Conservation (phyloP, 2,888 invertebrate genomes). For the Idaea dimidiata region DNA sequence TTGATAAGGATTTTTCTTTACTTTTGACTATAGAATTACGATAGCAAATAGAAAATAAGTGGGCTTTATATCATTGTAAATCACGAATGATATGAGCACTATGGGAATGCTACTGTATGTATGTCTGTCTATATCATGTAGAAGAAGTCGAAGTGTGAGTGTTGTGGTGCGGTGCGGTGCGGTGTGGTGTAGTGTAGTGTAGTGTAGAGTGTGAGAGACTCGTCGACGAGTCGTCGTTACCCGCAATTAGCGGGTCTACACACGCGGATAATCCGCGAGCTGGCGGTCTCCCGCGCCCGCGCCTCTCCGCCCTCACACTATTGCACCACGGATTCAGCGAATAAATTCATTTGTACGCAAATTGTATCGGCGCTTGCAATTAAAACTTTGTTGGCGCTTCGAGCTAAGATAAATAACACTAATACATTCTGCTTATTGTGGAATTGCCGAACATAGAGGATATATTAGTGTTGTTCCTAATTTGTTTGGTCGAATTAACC, state of each 20-base stretch:
- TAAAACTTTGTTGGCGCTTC: constrained; percentile 79
- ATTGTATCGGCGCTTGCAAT: constrained; percentile 81
- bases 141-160: constrained; percentile 9
- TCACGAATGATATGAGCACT: not conserved
- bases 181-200: constrained; percentile 18
- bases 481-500: constrained; percentile 76
- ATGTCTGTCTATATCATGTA: not conserved
- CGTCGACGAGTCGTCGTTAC: constrained; percentile 55
- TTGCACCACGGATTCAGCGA: constrained; percentile 77
- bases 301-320: constrained; percentile 45
- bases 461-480: constrained; percentile 79
- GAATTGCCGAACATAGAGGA: constrained; percentile 75
- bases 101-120: not conserved
- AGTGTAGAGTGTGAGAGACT: constrained; percentile 29
- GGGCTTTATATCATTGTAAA: not conserved
- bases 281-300: constrained; percentile 30
- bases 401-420: constrained; percentile 80
- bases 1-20: not conserved
- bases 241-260: constrained; percentile 76
- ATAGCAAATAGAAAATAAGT: not conserved
- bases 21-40: not conserved
- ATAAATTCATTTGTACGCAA: constrained; percentile 81
- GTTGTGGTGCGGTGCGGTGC: constrained; percentile 21
- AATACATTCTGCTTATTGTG: constrained; percentile 80
- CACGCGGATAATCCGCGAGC: constrained; percentile 69